These are phyloP conservation scores for Cebus imitator DNA, from an alignment of 2,113 vertebrate species.

Conservation along the genomic window DNA sequence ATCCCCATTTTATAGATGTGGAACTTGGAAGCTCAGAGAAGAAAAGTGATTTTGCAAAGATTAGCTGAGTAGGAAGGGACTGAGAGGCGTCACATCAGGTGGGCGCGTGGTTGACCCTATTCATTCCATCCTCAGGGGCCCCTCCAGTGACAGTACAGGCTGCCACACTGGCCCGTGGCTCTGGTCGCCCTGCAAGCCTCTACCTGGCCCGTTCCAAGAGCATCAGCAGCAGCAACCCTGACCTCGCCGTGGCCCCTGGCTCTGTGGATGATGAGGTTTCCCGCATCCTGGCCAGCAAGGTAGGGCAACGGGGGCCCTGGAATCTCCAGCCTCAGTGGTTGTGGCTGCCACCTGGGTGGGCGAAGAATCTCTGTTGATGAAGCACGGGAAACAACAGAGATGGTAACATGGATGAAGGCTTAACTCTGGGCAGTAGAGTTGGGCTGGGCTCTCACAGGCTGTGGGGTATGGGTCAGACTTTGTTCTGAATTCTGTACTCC, in stretches of 20 bases:
- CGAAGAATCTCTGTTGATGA: not conserved
- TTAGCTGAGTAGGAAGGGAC: not conserved
- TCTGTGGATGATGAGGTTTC: constrained; percentile 93
- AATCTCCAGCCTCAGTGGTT: not conserved
- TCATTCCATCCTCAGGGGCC: not conserved
- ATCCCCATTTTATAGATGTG: not conserved
- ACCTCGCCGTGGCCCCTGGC: constrained; percentile 88
- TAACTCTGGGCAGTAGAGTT: rapidly evolving
- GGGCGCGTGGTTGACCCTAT: not conserved
- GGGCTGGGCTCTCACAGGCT: not conserved
- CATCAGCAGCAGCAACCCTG: constrained; percentile 95
- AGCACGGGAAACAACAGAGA: rapidly evolving
- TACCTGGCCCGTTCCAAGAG: constrained; percentile 92
- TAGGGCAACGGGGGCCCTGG: not conserved
- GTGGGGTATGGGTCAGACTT: not conserved
- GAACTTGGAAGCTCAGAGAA: not conserved
- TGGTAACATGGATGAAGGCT: not conserved
- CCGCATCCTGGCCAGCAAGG: constrained; percentile 91
- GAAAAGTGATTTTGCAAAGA: too few species aligned
- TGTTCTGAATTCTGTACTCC: not conserved
- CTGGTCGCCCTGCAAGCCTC: constrained; percentile 87
- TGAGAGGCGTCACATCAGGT: rapidly evolving
- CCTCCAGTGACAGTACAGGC: constrained; percentile 81
- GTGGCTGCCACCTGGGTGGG: not conserved
- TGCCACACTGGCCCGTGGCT: constrained; percentile 89